A percentile compares a stretch with the other conserved stretches of the same genome.
Conservation (phyloP, 2,888 invertebrate species). For the Nemurella pictetii region DNA sequence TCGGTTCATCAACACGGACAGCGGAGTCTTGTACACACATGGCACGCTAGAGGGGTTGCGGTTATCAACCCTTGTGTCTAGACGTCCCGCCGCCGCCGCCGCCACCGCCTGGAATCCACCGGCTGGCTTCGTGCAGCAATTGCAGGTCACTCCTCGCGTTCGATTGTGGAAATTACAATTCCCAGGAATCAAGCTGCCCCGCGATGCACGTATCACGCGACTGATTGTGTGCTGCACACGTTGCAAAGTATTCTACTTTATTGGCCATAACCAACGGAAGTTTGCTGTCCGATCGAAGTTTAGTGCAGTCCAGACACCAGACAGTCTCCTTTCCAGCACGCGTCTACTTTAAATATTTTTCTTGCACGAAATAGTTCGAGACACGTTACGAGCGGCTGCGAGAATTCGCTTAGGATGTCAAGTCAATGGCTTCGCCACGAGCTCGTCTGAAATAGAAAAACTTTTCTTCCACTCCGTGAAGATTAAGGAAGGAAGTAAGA, state of each 20-base stretch:
- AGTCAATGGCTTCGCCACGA: too few relatives aligned
- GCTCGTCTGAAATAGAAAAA: background rate
- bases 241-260: too few relatives aligned
- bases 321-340: background rate
- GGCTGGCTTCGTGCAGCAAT: background rate
- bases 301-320: background rate
- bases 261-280: background rate
- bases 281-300: too few relatives aligned
- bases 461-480: background rate
- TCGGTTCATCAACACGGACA: too few relatives aligned
- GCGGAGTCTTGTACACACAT: background rate
- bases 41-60: background rate
- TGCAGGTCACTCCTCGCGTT: background rate
- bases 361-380: background rate
- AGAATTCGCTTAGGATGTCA: background rate
- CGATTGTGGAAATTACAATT: background rate
- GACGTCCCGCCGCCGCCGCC: background rate
- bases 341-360: background rate
- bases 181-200: background rate
- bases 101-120: background rate
- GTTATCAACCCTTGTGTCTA: background rate
- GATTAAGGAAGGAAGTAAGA: background rate
- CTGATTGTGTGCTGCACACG: too few relatives aligned
- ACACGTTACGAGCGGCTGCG: background rate
- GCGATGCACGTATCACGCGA: too few relatives aligned